A percentile compares a stretch with the other conserved stretches of the same genome.
Evolutionary conservation across 2,888 invertebrate genomes (phyloP).

Genomic region (Hirtodrosophila duncani): DNA sequence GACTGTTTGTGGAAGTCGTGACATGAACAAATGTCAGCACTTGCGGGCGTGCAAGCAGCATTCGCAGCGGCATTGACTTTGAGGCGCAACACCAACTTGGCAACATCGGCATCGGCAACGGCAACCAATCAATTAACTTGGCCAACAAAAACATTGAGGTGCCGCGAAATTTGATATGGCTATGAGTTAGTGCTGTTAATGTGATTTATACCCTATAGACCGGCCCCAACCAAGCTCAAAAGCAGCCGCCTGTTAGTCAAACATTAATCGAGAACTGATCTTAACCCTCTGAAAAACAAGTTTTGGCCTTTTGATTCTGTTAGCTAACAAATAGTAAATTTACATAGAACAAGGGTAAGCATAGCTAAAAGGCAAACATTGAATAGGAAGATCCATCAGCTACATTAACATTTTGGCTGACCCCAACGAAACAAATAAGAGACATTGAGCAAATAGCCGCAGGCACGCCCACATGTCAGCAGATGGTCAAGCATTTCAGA

Average conservation of each 20-base stretch:
- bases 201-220: conserved; percentile 48
- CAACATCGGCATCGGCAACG: conserved; percentile 13
- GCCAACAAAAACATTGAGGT: conserved; percentile 43
- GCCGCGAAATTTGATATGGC: conserved; percentile 64
- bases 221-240: conserved; percentile 38
- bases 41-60: conserved; percentile 59
- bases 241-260: conserved; percentile 38
- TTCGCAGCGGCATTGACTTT: conserved; percentile 55
- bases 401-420: no score
- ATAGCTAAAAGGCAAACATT: no score
- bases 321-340: conserved; percentile 29
- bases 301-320: conserved; percentile 3
- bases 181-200: conserved; percentile 53
- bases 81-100: conserved; percentile 43
- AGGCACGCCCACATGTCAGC: conserved; percentile 52
- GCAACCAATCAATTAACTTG: conserved; percentile 65
- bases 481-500: conserved; percentile 47
- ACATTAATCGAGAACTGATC: conserved; percentile 22
- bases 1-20: conserved; percentile 57
- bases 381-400: no score
- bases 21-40: conserved; percentile 71
- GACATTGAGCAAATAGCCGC: conserved; percentile 17
- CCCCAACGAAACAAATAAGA: no score
- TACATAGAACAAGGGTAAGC: no score
- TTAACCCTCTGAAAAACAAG: conserved; percentile 34